These are phyloP conservation scores for Physeter macrocephalus DNA, from an alignment of 2,113 vertebrate species.

Conservation along the genomic window DNA sequence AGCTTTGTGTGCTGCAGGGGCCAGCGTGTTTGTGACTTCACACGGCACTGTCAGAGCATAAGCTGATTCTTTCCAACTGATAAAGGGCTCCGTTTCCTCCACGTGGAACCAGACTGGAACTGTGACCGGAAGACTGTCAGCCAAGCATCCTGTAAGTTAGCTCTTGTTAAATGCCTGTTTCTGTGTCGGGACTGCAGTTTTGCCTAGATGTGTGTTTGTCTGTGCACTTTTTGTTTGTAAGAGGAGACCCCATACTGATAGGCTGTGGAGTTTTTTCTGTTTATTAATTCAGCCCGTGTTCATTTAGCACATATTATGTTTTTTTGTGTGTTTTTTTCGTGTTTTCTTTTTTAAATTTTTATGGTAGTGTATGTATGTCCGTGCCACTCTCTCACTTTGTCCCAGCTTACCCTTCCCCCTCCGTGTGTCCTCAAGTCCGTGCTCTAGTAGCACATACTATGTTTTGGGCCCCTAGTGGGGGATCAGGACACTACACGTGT, in stretches of 20 bases:
- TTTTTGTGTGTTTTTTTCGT: too few relatives aligned
- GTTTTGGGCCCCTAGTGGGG: neutral
- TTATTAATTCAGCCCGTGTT: fast-evolving
- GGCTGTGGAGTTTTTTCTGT: neutral
- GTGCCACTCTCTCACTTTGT: too few relatives aligned
- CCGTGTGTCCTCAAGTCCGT: too few relatives aligned
- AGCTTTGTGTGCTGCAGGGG: neutral
- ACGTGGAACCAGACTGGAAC: conserved; percentile 88
- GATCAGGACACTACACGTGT: neutral
- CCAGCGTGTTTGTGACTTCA: neutral
- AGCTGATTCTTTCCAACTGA: neutral
- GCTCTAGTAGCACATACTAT: neutral
- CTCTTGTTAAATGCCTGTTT: neutral
- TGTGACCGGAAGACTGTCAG: conserved; percentile 90
- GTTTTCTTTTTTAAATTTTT: too few relatives aligned
- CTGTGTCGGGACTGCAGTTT: neutral
- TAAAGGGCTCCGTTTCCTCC: conserved; percentile 77
- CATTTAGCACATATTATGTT: neutral
- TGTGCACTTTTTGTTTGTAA: neutral
- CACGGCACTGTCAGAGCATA: neutral
- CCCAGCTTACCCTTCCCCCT: too few relatives aligned
- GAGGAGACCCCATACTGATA: neutral
- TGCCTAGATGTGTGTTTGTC: neutral
- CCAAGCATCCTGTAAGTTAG: conserved; percentile 89
- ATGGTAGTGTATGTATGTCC: too few relatives aligned